These are phyloP conservation scores for Sisyra terminalis DNA, from an alignment of 2,888 invertebrate genomes.

Conservation along the genomic window DNA sequence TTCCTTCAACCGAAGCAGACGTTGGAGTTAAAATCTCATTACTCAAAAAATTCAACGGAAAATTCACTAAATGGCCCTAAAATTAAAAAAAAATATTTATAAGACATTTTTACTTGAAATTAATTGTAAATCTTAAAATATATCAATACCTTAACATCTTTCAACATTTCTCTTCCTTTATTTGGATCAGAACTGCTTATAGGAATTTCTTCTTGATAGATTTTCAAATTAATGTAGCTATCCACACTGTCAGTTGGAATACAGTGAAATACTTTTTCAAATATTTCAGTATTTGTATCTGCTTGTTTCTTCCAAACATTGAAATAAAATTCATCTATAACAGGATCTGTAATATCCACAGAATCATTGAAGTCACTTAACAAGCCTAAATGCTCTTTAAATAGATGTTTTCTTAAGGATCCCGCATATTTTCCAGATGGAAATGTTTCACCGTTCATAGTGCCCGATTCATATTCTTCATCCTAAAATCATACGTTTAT, in stretches of 20 bases:
- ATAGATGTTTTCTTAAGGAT: constrained; percentile 65
- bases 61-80: constrained; percentile 72
- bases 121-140: not conserved
- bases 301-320: constrained; percentile 73
- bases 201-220: constrained; percentile 55
- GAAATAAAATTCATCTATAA: constrained; percentile 65
- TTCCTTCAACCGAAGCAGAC: constrained; percentile 71
- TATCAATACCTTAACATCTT: constrained; percentile 47
- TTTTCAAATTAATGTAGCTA: constrained; percentile 58
- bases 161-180: constrained; percentile 53
- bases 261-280: constrained; percentile 81
- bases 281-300: constrained; percentile 68
- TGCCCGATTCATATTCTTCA: constrained; percentile 59
- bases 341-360: constrained; percentile 62
- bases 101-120: not conserved
- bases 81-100: constrained; percentile 15
- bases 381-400: constrained; percentile 82
- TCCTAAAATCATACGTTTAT: constrained; percentile 34
- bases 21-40: constrained; percentile 74
- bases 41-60: constrained; percentile 80
- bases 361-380: constrained; percentile 26
- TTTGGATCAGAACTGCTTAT: constrained; percentile 57
- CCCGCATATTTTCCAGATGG: constrained; percentile 79
- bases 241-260: constrained; percentile 74
- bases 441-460: constrained; percentile 67